These are phyloP conservation scores for Zoanthus gigantus DNA, from an alignment of 92 coral and sea anemone genomes.

Conservation along the genomic window DNA sequence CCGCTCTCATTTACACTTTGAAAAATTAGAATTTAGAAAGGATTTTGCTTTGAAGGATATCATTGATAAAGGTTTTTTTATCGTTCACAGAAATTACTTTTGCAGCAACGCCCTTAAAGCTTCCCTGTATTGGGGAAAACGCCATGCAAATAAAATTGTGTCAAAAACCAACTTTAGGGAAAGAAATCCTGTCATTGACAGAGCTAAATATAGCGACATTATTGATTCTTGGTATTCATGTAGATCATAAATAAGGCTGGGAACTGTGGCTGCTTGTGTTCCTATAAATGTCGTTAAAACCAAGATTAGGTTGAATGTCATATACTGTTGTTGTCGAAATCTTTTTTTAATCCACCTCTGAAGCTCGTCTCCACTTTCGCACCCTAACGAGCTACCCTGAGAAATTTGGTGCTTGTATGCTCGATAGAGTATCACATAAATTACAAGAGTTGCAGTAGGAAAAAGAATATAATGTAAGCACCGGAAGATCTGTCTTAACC, in stretches of 20 bases:
- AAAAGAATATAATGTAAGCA: background rate
- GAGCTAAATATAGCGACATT: background rate
- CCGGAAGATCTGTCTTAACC: background rate
- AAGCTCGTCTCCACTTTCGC: background rate
- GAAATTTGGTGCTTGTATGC: background rate
- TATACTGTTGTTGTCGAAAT: background rate
- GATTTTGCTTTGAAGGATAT: background rate
- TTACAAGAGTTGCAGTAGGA: background rate
- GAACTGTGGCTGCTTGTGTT: background rate
- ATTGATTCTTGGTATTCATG: background rate
- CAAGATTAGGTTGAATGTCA: background rate
- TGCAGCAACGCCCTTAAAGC: background rate
- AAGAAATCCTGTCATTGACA: background rate
- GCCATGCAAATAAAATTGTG: conserved; percentile 8
- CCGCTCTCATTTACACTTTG: too few relatives aligned
- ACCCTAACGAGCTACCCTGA: background rate
- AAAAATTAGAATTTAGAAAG: too few relatives aligned
- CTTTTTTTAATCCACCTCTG: background rate
- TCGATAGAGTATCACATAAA: conserved; percentile 1
- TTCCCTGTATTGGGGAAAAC: background rate
- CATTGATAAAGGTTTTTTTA: background rate
- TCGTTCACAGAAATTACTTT: background rate
- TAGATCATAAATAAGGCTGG: background rate
- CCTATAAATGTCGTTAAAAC: conserved; percentile 15
- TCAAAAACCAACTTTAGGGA: conserved; percentile 2